Base-by-base conservation (phyloP, 2,113 vertebrate genomes). In the Prunella fulvescens region DNA sequence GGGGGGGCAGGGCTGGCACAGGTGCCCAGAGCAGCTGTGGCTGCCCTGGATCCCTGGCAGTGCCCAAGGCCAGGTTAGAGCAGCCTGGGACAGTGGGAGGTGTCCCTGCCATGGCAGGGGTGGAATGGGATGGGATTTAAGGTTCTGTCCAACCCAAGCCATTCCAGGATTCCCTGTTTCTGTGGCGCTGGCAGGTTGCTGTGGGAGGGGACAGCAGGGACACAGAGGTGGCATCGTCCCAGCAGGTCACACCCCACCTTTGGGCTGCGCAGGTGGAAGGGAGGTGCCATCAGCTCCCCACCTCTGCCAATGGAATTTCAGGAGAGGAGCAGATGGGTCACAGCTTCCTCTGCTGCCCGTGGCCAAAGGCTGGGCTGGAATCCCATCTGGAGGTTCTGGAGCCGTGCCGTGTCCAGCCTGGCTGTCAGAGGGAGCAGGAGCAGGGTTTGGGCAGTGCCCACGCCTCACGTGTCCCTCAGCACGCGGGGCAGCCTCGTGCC, bases 401-500 rank as follows among this genome's bases (percentile, higher is more conserved):
- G 57, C 77, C 0, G 0, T 17, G 16, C 28, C 69, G 6, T 8
- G 62, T 5, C 40, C 77, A 20, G 20, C 16, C 67, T 9, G 51
- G 51, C 58, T 44, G 18, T 6, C 37, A 2, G 4, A 2, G 58
- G 76, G 58, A 65, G 67, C 39, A 6, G 67, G 28, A 18, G 8
- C 14, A 1, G 29, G 54, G 31, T 51, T 37, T 6, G 11, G 89
- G 87, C 78, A 11, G 81, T 54, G 70, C 85, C 91, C 66, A 9
- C 14, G 3, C 70, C 80, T 81, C 17, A n/a, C 12, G 3, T 61
- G 47, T 69, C 61, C 83, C 62, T 1, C 50, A 10, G 92, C 81
- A 57, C 54, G 19, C 3, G 54, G 94, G 91, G n/a, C 25, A 65
- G 80, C 40, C 76, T 73, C 87, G 53, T 97, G 96, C 92, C 97